Base-by-base conservation (phyloP, 2,797 vertebrate genomes). In the Enteromius unitaeniatus region DNA sequence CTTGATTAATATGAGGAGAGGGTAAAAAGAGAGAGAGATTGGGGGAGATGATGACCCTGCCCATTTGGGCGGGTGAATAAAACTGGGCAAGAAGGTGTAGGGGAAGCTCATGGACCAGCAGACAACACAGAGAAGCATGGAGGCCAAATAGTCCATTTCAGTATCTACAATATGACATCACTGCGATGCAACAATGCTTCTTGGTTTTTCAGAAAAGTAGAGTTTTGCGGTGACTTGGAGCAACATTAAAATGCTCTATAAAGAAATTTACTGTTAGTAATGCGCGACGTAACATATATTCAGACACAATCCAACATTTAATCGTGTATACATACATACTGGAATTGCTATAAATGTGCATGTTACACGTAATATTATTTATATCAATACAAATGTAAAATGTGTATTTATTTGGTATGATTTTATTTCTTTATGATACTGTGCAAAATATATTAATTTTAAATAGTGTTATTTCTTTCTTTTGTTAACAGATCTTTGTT, bases 1-100 rank as follows among this genome's bases (percentile, higher is more conserved):
- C 87, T 89, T 93, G 93, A 94, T 94, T 93, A 93, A 91, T 78
- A 85, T 88, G 87, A 88, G 80, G 75, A 75, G 77, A 72, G 65
- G 69, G 62, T 68, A 64, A 28, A 69, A 80, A 83, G 8, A 42
- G 40, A 9, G 40, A 69, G 45, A 70, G 40, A 81, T 26, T 55
- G n/a, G 58, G n/a, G 11, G 45, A 68, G 58, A 78, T 60, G 78
- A 73, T 58, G 69, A 58, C 72, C 78, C 72, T 70, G 6, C 55
- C 49, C 55, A 60, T n/a, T 79, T 79, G 26, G 51, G 62, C 47
- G 42, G 47, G 49, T 49, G 28, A 40, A 70, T 45, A 55, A 28
- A 78, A 34, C 51, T 45, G n/a, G n/a, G 15, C 34, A 64, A 31
- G 7, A 58, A 1, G 17, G 49, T 55, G n/a, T 37, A 45, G 15